Evolutionary conservation across 2,113 vertebrate genomes (phyloP).

Genomic region (Petrocephalus zakoni): DNA sequence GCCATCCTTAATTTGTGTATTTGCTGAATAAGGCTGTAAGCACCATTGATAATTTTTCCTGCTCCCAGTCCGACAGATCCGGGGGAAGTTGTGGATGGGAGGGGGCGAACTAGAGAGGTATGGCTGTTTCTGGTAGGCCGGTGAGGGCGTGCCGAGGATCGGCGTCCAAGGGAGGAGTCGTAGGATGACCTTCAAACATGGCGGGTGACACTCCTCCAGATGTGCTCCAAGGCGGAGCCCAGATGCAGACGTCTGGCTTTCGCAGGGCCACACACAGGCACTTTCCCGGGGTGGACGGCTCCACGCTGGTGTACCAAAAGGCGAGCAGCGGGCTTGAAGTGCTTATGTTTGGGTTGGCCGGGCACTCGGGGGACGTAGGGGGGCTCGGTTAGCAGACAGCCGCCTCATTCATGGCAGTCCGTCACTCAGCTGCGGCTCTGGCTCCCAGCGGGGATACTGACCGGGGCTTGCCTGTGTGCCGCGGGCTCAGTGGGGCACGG

Average conservation of each 20-base stretch:
- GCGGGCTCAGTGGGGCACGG: neutral
- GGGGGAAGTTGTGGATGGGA: neutral
- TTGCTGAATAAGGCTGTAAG: neutral
- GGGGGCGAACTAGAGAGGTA: neutral
- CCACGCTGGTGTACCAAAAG: neutral
- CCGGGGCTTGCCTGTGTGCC: conserved; percentile 21
- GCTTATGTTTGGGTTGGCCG: neutral
- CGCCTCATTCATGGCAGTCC: conserved; percentile 21
- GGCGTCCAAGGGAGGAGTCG: neutral
- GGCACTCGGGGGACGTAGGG: neutral
- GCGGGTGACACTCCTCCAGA: neutral
- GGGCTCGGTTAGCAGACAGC: conserved; percentile 14
- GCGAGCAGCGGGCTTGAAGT: neutral
- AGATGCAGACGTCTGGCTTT: neutral
- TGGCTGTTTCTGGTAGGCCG: neutral
- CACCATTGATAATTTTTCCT: neutral
- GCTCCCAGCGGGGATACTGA: conserved; percentile 23
- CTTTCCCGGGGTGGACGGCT: neutral
- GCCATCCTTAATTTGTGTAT: neutral
- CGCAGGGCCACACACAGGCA: neutral
- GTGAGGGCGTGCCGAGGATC: neutral
- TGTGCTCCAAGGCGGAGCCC: neutral
- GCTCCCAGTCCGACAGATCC: neutral
- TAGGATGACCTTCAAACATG: neutral
- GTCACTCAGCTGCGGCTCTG: conserved; percentile 10